Conservation (phyloP, 2,113 vertebrate species). For the Oceanites oceanicus region DNA sequence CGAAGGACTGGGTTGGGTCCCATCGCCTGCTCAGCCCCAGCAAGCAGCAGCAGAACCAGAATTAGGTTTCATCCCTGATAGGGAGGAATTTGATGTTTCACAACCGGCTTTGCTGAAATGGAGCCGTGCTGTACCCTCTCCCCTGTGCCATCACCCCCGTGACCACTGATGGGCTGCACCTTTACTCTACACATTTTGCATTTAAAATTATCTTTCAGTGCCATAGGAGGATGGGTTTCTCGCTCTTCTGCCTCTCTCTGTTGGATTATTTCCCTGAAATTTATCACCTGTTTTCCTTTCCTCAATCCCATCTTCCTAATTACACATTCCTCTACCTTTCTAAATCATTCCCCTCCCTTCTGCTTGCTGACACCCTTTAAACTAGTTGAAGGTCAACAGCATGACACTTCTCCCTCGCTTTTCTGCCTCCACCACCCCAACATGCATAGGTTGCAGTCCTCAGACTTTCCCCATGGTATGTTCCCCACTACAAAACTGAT, state of each 20-base stretch:
- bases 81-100: not conserved
- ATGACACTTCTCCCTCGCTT: not conserved
- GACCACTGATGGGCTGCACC: not conserved
- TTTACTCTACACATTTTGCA: not conserved
- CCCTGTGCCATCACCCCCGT: accelerated
- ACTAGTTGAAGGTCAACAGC: not conserved
- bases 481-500: not conserved
- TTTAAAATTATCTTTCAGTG: not conserved
- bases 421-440: not conserved
- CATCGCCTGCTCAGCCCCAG: not conserved
- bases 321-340: conserved; percentile 41
- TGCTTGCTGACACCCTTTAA: conserved; percentile 21
- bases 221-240: not conserved
- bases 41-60: not conserved
- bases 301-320: conserved; percentile 11
- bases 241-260: not conserved
- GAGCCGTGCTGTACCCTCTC: not conserved
- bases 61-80: not conserved
- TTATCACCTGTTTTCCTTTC: conserved; percentile 30
- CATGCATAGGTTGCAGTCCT: accelerated
- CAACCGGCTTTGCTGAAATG: not conserved
- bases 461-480: accelerated
- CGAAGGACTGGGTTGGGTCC: not conserved
- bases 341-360: conserved; percentile 60
- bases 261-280: conserved; percentile 24